Evolutionary conservation across 2,797 vertebrate species (phyloP), one percentile per base, ranked within the genome.

Genomic region (Prunella strophiata): DNA sequence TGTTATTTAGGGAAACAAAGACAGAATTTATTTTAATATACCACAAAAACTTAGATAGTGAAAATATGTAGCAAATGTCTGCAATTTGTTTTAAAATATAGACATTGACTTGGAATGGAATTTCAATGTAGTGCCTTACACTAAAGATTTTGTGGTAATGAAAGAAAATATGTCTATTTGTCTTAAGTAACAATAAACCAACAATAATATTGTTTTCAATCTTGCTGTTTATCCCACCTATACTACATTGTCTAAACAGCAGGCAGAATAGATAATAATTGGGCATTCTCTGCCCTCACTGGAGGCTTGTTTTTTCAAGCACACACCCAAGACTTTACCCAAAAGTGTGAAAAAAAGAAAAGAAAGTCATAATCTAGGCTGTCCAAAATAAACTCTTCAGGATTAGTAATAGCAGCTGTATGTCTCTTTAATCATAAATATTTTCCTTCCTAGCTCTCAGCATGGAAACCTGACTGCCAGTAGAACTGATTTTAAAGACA

Each of bases 321-420:
- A 97, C 45, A 97, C 89, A 94, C 93, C 88, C 97, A 96, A 96
- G 83, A 70, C 94, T 95, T 95, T 93, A 96, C 77, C 80, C 51
- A 68, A 38, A 88, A 81, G 27, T 57, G 42, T 25, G 54, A 5
- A 61, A 94, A 93, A 81, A 84, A 61, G 13, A 86, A 96, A 96
- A 66, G 13, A 83, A 92, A 91, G 26, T 93, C 6, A 72, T 70
- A 73, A 74, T 29, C 54, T 71, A 83, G 40, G 22, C 74, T 90
- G 65, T 97, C 97, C 97, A 97, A 96, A 97, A 82, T 78, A 97
- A 98, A 98, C 94, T 85, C 92, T 78, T 95, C 82, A 94, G 81
- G 72, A 86, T 92, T 95, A 94, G 91, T 88, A 97, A 96, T 43
- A 96, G 89, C 93, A 92, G 91, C 92, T 95, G 66, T 93, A 95